Conservation (phyloP, 2,888 invertebrate species). For the Hydroisotoma schaefferi region DNA sequence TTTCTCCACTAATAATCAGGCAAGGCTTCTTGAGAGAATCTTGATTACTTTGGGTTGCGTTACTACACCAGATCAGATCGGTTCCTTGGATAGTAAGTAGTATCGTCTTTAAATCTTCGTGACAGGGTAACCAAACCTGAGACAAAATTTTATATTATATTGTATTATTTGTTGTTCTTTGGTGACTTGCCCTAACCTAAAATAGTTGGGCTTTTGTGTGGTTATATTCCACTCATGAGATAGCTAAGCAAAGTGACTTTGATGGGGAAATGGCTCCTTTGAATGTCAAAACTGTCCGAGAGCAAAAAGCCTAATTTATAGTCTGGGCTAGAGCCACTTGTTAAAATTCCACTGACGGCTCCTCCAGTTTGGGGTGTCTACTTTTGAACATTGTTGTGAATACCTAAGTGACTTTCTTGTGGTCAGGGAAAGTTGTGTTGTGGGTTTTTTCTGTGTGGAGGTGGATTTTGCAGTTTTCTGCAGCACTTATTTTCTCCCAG, state of each 20-base stretch:
- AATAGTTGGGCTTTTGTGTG: neutral
- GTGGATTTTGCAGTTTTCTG: neutral
- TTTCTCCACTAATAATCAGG: constrained; percentile 10
- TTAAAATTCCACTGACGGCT: constrained; percentile 7
- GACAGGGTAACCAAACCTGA: too few relatives aligned
- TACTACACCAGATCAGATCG: too few relatives aligned
- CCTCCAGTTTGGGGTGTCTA: constrained; percentile 1
- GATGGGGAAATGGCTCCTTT: constrained; percentile 6
- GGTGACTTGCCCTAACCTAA: neutral
- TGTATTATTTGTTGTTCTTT: too few relatives aligned
- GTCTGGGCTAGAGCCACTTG: constrained; percentile 2
- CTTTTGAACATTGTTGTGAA: neutral
- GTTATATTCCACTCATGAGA: neutral
- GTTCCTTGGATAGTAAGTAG: too few relatives aligned
- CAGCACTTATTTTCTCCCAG: neutral
- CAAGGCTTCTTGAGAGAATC: neutral
- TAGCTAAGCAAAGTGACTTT: neutral
- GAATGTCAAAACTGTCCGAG: constrained; percentile 14
- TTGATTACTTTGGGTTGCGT: constrained; percentile 5
- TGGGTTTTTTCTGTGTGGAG: neutral
- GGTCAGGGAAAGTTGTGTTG: neutral
- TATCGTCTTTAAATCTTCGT: too few relatives aligned
- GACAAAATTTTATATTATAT: too few relatives aligned
- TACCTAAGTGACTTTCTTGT: neutral
- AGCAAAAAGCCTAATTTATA: constrained; percentile 14